phyloP scores from a whole-genome alignment of 2,113 vertebrate species.

The Tonatia bakeri region DNA sequence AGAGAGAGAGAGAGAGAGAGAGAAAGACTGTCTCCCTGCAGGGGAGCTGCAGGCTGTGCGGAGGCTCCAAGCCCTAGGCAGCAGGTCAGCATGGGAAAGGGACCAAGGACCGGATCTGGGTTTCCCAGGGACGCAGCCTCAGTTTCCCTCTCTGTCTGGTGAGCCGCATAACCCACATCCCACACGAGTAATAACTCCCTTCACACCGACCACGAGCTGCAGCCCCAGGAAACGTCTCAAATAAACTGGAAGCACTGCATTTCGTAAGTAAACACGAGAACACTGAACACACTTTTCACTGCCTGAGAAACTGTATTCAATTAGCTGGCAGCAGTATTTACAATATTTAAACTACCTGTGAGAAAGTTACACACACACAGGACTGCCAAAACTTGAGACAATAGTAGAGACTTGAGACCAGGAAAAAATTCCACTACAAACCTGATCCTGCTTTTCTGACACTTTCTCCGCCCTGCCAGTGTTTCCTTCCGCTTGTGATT shows the following conservation, averaged over 20 bases:
- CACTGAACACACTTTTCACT: not conserved
- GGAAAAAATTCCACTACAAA: not conserved
- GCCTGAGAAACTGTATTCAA: not conserved
- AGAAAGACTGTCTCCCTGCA: not conserved
- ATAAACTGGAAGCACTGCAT: not conserved
- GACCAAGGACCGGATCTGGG: not conserved
- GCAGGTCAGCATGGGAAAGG: not conserved
- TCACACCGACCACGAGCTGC: not conserved
- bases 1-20: not conserved
- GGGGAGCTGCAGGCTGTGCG: not conserved
- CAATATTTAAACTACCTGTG: not conserved
- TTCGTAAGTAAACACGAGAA: not conserved
- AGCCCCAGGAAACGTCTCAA: not conserved
- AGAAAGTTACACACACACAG: constrained; percentile 3
- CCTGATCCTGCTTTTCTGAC: not conserved
- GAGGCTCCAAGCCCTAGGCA: not conserved
- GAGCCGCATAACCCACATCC: not conserved
- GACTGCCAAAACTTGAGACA: not conserved
- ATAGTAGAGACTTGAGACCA: not conserved
- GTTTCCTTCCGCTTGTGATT: constrained; percentile 21
- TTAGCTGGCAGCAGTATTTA: not conserved
- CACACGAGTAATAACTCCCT: not conserved
- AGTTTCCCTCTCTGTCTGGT: not conserved
- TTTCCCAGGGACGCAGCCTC: not conserved
- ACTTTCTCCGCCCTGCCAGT: not conserved